These are phyloP conservation scores for Etheostoma spectabile DNA, from an alignment of 2,113 vertebrate genomes.

Conservation along the genomic window DNA sequence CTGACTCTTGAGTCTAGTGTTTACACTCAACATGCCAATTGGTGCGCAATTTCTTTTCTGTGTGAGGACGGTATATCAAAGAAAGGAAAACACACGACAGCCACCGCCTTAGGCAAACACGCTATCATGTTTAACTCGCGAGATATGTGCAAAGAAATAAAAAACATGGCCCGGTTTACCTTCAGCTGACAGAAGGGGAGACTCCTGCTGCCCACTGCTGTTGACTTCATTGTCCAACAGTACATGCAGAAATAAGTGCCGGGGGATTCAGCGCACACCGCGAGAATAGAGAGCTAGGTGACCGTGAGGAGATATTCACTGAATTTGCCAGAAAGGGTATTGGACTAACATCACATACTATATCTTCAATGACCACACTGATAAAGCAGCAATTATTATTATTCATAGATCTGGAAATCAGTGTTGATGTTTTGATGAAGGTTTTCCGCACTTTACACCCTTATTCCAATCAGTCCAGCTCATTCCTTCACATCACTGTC, in stretches of 20 bases:
- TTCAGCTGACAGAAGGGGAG: constrained; percentile 1
- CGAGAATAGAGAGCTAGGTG: too few relatives aligned
- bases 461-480: constrained; percentile 10
- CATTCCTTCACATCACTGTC: constrained; percentile 13
- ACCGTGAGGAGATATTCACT: too few relatives aligned
- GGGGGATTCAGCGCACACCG: too few relatives aligned
- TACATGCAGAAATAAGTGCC: neutral
- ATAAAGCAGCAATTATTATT: too few relatives aligned
- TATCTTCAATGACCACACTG: too few relatives aligned
- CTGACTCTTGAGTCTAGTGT: constrained; percentile 15
- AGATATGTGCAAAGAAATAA: constrained; percentile 28
- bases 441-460: neutral
- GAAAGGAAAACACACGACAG: constrained; percentile 36
- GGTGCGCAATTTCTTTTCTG: constrained; percentile 40
- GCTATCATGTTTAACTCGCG: constrained; percentile 7
- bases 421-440: too few relatives aligned
- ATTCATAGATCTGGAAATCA: too few relatives aligned
- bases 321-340: too few relatives aligned
- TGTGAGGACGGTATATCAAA: constrained; percentile 29
- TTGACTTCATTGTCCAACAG: neutral
- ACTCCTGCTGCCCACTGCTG: neutral
- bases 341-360: too few relatives aligned
- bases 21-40: constrained; percentile 44
- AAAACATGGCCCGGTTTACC: constrained; percentile 18
- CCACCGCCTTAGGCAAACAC: constrained; percentile 54